Conservation (phyloP, 2,888 invertebrate genomes). For the Ormyrus thymus region DNA sequence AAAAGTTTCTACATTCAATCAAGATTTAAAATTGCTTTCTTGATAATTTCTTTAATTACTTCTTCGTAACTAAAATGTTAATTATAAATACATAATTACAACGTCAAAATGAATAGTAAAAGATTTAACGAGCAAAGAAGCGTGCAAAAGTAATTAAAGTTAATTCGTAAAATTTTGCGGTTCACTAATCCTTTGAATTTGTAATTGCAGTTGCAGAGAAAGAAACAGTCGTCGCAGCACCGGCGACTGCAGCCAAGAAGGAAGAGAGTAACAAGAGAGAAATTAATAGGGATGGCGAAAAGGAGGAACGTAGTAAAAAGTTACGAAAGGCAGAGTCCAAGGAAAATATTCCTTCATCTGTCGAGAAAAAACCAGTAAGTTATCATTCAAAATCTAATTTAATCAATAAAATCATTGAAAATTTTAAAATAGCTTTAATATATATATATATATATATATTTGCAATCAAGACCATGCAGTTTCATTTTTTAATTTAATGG, state of each 20-base stretch:
- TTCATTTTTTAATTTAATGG: no score
- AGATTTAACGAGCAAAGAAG: no score
- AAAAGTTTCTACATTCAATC: background rate
- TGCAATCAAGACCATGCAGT: no score
- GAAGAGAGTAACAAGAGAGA: conserved; percentile 74
- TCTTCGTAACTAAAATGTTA: background rate
- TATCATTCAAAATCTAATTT: background rate
- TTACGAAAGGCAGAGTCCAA: conserved; percentile 73
- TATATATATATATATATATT: no score
- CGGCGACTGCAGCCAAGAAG: conserved; percentile 67
- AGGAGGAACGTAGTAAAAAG: conserved; percentile 73
- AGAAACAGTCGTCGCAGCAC: conserved; percentile 71
- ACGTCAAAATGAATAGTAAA: no score
- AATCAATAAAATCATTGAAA: background rate
- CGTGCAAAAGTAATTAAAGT: no score
- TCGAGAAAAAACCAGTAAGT: conserved; percentile 72
- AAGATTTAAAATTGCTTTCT: background rate
- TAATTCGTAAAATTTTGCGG: background rate
- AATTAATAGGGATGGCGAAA: conserved; percentile 72
- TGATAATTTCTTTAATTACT: background rate
- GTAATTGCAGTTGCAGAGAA: conserved; percentile 73
- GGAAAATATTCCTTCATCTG: conserved; percentile 69
- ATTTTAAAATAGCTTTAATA: no score
- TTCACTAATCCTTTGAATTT: conserved; percentile 32
- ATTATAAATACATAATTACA: background rate